Conservation (phyloP, 2,113 vertebrate genomes). For the Pleuronectes platessa region DNA sequence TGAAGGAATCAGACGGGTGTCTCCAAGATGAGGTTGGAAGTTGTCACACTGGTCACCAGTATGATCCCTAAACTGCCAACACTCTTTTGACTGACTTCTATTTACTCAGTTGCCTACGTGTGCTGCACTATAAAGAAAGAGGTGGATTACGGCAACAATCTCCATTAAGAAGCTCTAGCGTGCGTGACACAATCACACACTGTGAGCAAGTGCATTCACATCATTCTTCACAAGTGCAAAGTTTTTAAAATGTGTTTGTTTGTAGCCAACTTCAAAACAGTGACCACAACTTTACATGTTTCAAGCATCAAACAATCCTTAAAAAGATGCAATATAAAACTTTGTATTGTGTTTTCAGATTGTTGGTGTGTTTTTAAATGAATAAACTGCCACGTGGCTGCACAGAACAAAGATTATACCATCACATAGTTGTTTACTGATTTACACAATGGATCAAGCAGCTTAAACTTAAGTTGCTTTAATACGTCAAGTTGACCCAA, state of each 20-base stretch:
- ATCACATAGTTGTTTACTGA: slow-evolving; percentile 15
- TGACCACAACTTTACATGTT: background rate
- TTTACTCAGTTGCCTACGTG: slow-evolving; percentile 38
- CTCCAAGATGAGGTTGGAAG: background rate
- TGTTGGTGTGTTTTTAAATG: slow-evolving; percentile 54
- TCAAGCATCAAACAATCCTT: background rate
- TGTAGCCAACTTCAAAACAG: background rate
- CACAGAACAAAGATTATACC: slow-evolving; percentile 15
- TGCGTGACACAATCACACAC: slow-evolving; percentile 22
- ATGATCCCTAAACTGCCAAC: slow-evolving; percentile 29
- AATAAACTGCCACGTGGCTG: slow-evolving; percentile 50
- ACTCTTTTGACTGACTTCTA: slow-evolving; percentile 50
- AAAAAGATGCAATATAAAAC: too few relatives aligned
- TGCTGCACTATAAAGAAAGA: slow-evolving; percentile 52
- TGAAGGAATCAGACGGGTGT: too few relatives aligned
- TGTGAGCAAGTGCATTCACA: slow-evolving; percentile 33
- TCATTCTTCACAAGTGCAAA: background rate
- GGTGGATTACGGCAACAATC: slow-evolving; percentile 61
- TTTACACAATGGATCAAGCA: background rate
- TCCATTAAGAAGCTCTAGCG: slow-evolving; percentile 34
- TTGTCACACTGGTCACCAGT: background rate
- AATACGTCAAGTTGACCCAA: background rate
- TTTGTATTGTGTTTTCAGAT: slow-evolving; percentile 13
- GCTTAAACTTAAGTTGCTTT: background rate
- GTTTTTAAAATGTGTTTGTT: slow-evolving; percentile 16